These are phyloP conservation scores for Nephrocerus scutellatus DNA, from an alignment of 2,888 invertebrate genomes.

Conservation along the genomic window DNA sequence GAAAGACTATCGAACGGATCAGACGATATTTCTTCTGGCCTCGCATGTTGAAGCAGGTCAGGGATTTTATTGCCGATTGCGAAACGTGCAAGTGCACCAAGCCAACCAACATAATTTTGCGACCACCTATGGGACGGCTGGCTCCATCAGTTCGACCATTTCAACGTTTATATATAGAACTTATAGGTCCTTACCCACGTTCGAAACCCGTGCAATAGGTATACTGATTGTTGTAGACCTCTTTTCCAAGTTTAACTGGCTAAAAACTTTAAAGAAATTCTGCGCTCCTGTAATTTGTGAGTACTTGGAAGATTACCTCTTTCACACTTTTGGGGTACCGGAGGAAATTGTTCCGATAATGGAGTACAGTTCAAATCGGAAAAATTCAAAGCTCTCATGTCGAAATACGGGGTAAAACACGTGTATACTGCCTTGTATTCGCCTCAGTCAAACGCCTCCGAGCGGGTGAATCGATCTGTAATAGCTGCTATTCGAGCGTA, in stretches of 20 bases:
- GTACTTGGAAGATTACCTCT: slow-evolving; percentile 15
- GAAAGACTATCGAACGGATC: slow-evolving; percentile 10
- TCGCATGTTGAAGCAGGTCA: slow-evolving; percentile 9
- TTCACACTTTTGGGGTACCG: slow-evolving; percentile 27
- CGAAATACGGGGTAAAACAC: slow-evolving; percentile 16
- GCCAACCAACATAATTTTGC: not conserved
- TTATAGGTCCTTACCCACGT: slow-evolving; percentile 13
- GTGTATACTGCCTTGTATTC: slow-evolving; percentile 28
- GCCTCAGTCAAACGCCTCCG: slow-evolving; percentile 35
- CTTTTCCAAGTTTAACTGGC: slow-evolving; percentile 13
- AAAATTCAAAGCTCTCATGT: slow-evolving; percentile 17
- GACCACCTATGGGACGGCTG: too few relatives aligned
- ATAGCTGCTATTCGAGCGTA: slow-evolving; percentile 27
- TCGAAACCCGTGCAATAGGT: slow-evolving; percentile 8
- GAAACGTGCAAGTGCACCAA: slow-evolving; percentile 2
- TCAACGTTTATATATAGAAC: slow-evolving; percentile 13
- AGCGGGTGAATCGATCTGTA: slow-evolving; percentile 31
- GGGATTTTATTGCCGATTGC: slow-evolving; percentile 4
- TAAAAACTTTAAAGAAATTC: slow-evolving; percentile 10
- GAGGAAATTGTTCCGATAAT: slow-evolving; percentile 26
- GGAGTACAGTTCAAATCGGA: slow-evolving; percentile 24
- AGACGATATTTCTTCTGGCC: slow-evolving; percentile 13
- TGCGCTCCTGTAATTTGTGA: slow-evolving; percentile 1
- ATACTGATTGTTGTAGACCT: slow-evolving; percentile 13
- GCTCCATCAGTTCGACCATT: too few relatives aligned